Conservation (phyloP, 2,888 invertebrate genomes). For the Eustalomyia histrio region DNA sequence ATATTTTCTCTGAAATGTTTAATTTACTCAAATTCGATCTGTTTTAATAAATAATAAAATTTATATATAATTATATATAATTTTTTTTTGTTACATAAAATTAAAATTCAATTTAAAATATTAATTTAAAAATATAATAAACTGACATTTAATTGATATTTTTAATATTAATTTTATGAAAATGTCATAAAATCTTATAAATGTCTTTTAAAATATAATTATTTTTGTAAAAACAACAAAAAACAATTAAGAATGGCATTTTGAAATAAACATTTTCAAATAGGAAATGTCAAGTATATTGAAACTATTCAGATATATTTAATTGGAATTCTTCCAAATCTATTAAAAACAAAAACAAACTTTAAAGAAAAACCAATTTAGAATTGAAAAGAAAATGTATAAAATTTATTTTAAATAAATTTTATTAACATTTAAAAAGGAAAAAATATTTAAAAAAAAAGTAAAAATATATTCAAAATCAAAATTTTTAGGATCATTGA, state of each 20-base stretch:
- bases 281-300: constrained; percentile 2
- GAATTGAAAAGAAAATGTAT: neutral
- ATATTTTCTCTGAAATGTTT: too few species aligned
- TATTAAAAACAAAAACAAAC: neutral
- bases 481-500: neutral
- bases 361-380: neutral
- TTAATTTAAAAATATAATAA: neutral
- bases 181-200: neutral
- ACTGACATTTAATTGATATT: neutral
- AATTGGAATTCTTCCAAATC: constrained; percentile 8
- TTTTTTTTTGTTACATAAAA: too few species aligned
- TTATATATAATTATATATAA: too few species aligned
- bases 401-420: neutral
- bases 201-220: neutral
- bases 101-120: too few species aligned
- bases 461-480: neutral
- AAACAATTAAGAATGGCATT: neutral
- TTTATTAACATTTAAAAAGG: neutral
- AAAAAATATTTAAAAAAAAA: neutral
- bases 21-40: too few species aligned
- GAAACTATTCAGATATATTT: too few species aligned
- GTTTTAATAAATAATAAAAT: too few species aligned
- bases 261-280: constrained; percentile 9
- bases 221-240: neutral
- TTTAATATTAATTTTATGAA: neutral